Evolutionary conservation across 2,888 invertebrate genomes (phyloP), one percentile per base, ranked within the genome.

Genomic region (Mythimna vitellina): DNA sequence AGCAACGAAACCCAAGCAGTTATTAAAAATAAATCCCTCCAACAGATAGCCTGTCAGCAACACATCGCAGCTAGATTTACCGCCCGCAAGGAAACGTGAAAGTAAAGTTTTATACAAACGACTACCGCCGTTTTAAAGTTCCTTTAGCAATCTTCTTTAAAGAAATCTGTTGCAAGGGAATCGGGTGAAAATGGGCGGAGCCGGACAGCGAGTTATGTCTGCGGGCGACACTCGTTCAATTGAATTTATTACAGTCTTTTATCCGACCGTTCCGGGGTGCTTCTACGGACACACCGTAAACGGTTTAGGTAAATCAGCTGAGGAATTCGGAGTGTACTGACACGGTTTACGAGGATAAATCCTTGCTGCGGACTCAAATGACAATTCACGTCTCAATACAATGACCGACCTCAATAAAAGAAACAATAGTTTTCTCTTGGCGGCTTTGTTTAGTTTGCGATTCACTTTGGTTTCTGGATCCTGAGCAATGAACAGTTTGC

Each of bases 221-320:
- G 90, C 86, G 80, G 87, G 85, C 91, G 93, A 93, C 93, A 93
- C 90, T 91, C 90, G 86, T 91, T 90, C 91, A 89, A 93, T 92
- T 92, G 90, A 93, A 93, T 93, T 93, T 93, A 92, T 93, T 93
- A 91, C 89, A 89, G 87, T 88, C 90, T 89, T 91, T 90, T 91
- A 89, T 89, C 87, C 81, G 86, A 83, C 83, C 83, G 74, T 82
- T 74, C 79, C 49, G 75, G 80, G 80, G 70, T 64, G 74, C 70
- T 76, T 76, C 73, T 76, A 77, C 73, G 86, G 86, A 86, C 84
- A 79, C 73, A 75, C 81, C 77, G 83, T 86, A 86, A 86, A 86
- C 83, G 81, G 76, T 87, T 86, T 86, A 85, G 77, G 83, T 85
- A 84, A 85, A 88, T 86, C 83, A 76, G 77, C 65, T 79, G 78